phyloP scores from a whole-genome alignment of 2,113 vertebrate species.

The Jacana jacana region DNA sequence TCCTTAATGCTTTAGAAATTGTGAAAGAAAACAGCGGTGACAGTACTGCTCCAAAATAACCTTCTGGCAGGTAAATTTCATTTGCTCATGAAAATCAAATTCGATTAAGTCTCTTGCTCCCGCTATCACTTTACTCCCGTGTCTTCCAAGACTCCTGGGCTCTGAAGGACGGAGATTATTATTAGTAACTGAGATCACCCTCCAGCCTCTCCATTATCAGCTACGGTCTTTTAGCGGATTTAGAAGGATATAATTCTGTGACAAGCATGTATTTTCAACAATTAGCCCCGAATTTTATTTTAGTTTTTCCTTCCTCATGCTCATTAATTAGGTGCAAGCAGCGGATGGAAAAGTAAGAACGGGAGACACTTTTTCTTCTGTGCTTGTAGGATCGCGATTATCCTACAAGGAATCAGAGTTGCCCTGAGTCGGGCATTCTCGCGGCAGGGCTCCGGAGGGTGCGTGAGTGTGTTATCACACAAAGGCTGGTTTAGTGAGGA shows the following conservation, averaged over 20 bases:
- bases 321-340: background rate
- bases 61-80: conserved; percentile 73
- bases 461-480: background rate
- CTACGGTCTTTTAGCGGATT: background rate
- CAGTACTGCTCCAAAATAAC: conserved; percentile 34
- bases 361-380: background rate
- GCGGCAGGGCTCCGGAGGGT: background rate
- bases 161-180: background rate
- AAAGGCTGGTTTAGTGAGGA: background rate
- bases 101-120: conserved; percentile 50
- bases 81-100: conserved; percentile 76
- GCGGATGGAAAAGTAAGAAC: background rate
- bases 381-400: background rate
- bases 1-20: conserved; percentile 48
- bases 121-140: background rate
- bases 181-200: conserved; percentile 6
- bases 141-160: background rate
- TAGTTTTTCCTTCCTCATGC: background rate
- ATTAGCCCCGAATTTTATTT: background rate
- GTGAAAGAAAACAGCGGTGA: conserved; percentile 49
- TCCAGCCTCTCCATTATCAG: background rate
- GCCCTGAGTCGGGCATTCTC: background rate
- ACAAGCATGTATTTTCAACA: background rate
- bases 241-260: background rate
- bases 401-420: background rate